phyloP scores from a whole-genome alignment of 1,140 invertebrate genomes.

The Rhyacophila brunnea region DNA sequence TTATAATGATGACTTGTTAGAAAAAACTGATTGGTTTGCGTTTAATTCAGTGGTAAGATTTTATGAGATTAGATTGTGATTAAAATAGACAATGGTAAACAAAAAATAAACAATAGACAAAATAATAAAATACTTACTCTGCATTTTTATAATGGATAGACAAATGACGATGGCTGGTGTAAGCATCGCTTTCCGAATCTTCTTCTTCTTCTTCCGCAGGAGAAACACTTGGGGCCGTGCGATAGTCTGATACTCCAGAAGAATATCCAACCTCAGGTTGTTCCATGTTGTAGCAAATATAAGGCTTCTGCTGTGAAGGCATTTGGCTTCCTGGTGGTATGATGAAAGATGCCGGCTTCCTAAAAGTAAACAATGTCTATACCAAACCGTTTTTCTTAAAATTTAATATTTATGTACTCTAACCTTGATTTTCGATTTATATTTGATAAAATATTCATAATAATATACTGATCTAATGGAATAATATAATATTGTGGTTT shows the following conservation, averaged over 20 bases:
- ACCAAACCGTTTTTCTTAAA: background rate
- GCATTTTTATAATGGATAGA: constrained; percentile 27
- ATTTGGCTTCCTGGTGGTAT: constrained; percentile 12
- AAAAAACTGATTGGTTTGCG: no score
- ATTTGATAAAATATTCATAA: no score
- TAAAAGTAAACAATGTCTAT: background rate
- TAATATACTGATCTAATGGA: no score
- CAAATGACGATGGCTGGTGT: constrained; percentile 26
- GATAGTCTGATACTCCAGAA: constrained; percentile 15
- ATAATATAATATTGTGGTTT: no score
- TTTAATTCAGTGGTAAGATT: no score
- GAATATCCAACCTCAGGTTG: background rate
- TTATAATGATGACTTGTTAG: no score
- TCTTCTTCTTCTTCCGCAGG: constrained; percentile 21
- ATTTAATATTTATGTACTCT: no score
- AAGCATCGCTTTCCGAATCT: constrained; percentile 13
- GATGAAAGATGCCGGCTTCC: constrained; percentile 4
- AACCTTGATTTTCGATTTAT: no score
- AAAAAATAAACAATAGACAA: no score
- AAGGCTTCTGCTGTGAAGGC: constrained; percentile 10
- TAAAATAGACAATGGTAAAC: no score
- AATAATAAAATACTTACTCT: constrained; percentile 12
- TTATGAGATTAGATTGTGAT: no score
- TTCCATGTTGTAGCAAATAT: background rate
- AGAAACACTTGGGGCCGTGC: constrained; percentile 5